Conservation (phyloP, 2,888 invertebrate genomes). For the Crocallis elinguaria region DNA sequence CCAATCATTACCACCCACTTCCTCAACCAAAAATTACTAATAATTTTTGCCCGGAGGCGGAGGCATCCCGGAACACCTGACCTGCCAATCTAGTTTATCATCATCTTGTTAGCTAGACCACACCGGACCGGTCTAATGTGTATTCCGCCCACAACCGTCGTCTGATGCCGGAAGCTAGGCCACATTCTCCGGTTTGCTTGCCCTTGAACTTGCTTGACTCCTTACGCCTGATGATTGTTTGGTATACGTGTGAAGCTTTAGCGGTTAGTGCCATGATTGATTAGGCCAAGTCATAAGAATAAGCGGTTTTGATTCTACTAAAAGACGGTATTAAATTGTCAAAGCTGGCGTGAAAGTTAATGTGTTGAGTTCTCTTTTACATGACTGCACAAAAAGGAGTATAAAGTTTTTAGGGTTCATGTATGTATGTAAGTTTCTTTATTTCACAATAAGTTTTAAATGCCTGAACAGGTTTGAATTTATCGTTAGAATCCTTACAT, state of each 20-base stretch:
- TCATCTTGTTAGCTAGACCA: slow-evolving; percentile 20
- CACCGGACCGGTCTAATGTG: slow-evolving; percentile 44
- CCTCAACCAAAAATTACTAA: neutral
- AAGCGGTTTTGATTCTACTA: neutral
- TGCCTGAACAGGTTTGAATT: too few relatives aligned
- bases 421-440: too few relatives aligned
- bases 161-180: slow-evolving; percentile 69
- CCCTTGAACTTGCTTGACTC: slow-evolving; percentile 68
- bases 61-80: slow-evolving; percentile 15
- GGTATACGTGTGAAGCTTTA: slow-evolving; percentile 32
- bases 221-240: slow-evolving; percentile 42
- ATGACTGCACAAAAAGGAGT: too few relatives aligned
- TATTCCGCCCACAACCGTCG: slow-evolving; percentile 53
- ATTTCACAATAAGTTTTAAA: too few relatives aligned
- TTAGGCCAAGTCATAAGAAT: slow-evolving; percentile 3
- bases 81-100: slow-evolving; percentile 37
- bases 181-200: slow-evolving; percentile 65
- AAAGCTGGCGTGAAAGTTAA: too few relatives aligned
- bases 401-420: too few relatives aligned
- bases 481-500: too few relatives aligned
- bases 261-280: slow-evolving; percentile 24
- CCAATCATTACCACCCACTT: neutral
- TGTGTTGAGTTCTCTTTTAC: neutral
- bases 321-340: too few relatives aligned
- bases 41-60: slow-evolving; percentile 5